Base-by-base conservation (phyloP, 2,113 vertebrate genomes). In the Herpailurus yagouaroundi region DNA sequence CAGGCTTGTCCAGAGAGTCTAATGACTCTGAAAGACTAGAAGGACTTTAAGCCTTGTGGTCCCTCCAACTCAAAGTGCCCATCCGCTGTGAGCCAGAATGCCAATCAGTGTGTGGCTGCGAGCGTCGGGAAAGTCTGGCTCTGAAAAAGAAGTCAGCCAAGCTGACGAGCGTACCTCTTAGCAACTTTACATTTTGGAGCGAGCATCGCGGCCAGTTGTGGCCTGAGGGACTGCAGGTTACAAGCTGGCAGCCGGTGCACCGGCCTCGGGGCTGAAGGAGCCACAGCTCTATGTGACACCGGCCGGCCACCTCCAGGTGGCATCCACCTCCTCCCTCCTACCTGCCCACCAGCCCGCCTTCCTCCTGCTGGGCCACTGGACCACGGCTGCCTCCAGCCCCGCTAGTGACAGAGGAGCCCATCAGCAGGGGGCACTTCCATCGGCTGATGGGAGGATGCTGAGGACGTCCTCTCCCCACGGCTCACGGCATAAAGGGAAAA, bases 241-340 rank as follows among this genome's bases (percentile, higher is more conserved):
- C 38, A 18, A 79, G 36, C 68, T 16, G 9, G 87, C 33, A 9
- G 36, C n/a, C 0, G 0, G 74, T 9, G 16, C 9, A 0, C 0
- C 3, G 38, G 64, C 73, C 73, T 64, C 36, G 15, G 36, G 1
- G 1, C 7, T 5, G 13, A 27, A n/a, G 41, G 7, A 45, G 27
- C 52, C 1, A 3, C 23, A 12, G 41, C 13, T 69, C 8, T 7
- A 1, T 3, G 36, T 2, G 71, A 83, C 29, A 19, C 9, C 74
- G 7, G 74, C 21, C 8, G 57, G 27, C 13, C 36, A 36, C 52
- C 48, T 66, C 33, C 77, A 18, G 45, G 38, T 3, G 1, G 9
- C 3, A 23, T 9, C 36, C 36, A 1, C 29, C 7, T 55, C 38
- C 50, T 3, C 10, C 33, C 21, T 16, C 36, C 36, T 33, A 1